These are phyloP conservation scores for Forficula auricularia DNA, from an alignment of 1,140 invertebrate species.

Conservation along the genomic window DNA sequence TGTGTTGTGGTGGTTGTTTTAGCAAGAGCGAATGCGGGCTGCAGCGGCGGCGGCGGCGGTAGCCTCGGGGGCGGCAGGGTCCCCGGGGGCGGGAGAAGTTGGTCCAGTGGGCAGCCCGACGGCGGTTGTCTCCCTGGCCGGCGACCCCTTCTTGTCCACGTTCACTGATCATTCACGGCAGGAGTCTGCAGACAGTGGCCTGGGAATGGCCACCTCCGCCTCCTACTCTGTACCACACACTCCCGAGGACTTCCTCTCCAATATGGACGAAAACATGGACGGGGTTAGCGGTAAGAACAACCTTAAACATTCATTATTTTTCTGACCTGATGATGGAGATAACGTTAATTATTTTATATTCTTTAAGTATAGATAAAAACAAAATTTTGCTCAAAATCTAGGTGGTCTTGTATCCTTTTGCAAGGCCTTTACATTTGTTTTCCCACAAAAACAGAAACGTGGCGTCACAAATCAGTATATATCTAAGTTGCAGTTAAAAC, in stretches of 20 bases:
- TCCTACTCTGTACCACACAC: conserved; percentile 79
- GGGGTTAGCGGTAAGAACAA: conserved; percentile 43
- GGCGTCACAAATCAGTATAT: too few species aligned
- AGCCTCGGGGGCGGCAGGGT: background rate
- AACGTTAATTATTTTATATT: too few species aligned
- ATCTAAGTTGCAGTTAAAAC: too few species aligned
- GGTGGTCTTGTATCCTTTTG: too few species aligned
- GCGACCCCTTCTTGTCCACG: conserved; percentile 68
- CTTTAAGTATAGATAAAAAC: too few species aligned
- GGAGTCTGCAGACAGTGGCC: conserved; percentile 81
- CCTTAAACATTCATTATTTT: too few species aligned
- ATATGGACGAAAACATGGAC: conserved; percentile 77
- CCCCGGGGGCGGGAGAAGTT: background rate
- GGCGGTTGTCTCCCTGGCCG: conserved; percentile 19
- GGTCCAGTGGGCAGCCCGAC: conserved; percentile 5
- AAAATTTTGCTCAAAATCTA: too few species aligned
- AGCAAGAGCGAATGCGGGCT: conserved; percentile 50
- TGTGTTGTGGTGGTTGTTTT: conserved; percentile 14
- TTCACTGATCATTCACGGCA: conserved; percentile 74
- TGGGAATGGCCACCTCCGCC: conserved; percentile 51
- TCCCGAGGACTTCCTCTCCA: conserved; percentile 75
- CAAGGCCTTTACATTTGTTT: too few species aligned
- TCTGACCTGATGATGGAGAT: too few species aligned
- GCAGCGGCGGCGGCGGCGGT: background rate
- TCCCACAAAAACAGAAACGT: too few species aligned